Conservation (phyloP, 1,140 invertebrate genomes). For the Euura lappo region DNA sequence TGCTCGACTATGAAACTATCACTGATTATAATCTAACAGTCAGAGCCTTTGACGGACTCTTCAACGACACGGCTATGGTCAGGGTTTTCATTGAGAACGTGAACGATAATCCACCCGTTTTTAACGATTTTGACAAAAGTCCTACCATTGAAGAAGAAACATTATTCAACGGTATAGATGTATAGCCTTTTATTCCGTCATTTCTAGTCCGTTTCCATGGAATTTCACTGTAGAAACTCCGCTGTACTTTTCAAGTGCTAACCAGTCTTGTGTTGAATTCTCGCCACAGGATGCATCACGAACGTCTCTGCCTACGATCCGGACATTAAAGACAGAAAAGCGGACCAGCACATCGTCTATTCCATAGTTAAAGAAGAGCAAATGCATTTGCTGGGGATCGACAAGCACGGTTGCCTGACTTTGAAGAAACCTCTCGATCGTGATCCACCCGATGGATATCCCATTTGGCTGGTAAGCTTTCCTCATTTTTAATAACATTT, state of each 20-base stretch:
- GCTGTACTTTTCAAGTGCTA: not conserved
- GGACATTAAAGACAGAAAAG: slow-evolving; percentile 76
- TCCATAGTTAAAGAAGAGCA: slow-evolving; percentile 75
- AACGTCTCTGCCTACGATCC: slow-evolving; percentile 76
- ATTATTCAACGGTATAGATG: slow-evolving; percentile 68
- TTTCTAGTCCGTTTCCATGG: slow-evolving; percentile 3
- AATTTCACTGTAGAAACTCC: slow-evolving; percentile 10
- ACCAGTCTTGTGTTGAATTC: not conserved
- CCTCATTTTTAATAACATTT: not conserved
- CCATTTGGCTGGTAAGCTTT: slow-evolving; percentile 66
- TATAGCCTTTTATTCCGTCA: slow-evolving; percentile 40
- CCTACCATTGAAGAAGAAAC: slow-evolving; percentile 75
- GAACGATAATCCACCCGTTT: slow-evolving; percentile 84
- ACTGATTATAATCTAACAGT: slow-evolving; percentile 80
- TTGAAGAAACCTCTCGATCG: slow-evolving; percentile 83
- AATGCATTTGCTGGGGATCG: slow-evolving; percentile 71
- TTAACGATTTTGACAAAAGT: slow-evolving; percentile 69
- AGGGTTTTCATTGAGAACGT: slow-evolving; percentile 81
- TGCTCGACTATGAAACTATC: slow-evolving; percentile 85
- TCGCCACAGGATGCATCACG: slow-evolving; percentile 62
- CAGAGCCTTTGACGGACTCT: slow-evolving; percentile 78
- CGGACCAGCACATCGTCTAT: slow-evolving; percentile 80
- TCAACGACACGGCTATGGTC: slow-evolving; percentile 76
- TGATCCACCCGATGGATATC: slow-evolving; percentile 83
- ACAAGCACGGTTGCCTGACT: slow-evolving; percentile 76